Evolutionary conservation across 2,113 vertebrate species (phyloP), one percentile per base, ranked within the genome.

Genomic region (Atrichornis clamosus): DNA sequence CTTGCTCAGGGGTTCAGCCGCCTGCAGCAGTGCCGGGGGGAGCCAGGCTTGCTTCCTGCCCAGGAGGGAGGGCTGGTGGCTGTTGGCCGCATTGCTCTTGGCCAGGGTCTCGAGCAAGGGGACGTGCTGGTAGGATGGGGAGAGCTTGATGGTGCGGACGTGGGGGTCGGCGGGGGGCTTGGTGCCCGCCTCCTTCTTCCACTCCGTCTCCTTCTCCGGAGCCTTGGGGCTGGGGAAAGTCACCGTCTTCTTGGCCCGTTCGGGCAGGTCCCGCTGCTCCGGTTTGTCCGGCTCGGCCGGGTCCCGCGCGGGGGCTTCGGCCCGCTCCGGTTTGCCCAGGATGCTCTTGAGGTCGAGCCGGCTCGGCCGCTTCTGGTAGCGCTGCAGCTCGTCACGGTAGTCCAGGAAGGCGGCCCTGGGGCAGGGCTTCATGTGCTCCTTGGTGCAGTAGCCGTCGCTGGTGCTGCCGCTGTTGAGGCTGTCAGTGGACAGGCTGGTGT

Each of bases 381-480:
- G 35, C 33, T 93, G 95, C 24, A 96, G 62, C 44, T 98, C 97
- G 0, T 98, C 97, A 0, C 73, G 95, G 11, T 95, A 98, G 72
- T 98, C 98, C 1, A 98, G 96, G 90, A 98, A 95, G 8, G 96
- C 53, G 2, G 98, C 97, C 86, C 97, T 98, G 19, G 98, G 96
- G 75, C 97, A 98, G 41, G 98, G 97, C 70, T 87, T 97, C 73
- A 99, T 96, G 96, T 98, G 99, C 63, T 99, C 99, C 63, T 98
- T 99, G 56, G 98, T 98, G 58, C 98, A 99, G 95, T 99, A 99
- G 17, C 99, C 98, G 1, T 99, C 99, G 3, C 99, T 99, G 74
- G 98, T 99, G 97, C 99, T 99, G 64, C 98, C 98, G 7, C 99
- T 99, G 95, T 99, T 99, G 32, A 99, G 98, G 92, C 99, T 99